phyloP scores from a whole-genome alignment of 2,797 vertebrate species.

The Euphonia xanthogaster region DNA sequence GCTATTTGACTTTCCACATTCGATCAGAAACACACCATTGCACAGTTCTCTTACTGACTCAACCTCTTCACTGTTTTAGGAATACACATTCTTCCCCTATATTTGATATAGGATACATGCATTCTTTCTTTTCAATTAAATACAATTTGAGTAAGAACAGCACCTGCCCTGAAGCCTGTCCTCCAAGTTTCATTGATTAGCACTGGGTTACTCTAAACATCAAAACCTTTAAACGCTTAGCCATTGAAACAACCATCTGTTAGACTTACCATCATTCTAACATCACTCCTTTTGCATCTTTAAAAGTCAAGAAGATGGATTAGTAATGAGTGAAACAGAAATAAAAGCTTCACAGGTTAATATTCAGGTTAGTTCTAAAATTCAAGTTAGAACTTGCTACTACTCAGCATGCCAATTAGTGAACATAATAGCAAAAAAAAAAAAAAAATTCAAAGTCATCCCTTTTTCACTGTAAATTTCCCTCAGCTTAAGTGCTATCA shows the following conservation, averaged over 20 bases:
- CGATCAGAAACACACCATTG: background rate
- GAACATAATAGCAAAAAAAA: background rate
- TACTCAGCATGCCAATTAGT: constrained; percentile 39
- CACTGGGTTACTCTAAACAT: background rate
- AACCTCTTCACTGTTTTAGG: background rate
- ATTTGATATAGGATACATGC: background rate
- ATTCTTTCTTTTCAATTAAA: background rate
- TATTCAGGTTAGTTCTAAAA: constrained; percentile 32
- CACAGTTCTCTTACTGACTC: background rate
- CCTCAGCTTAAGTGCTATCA: background rate
- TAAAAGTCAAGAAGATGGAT: constrained; percentile 71
- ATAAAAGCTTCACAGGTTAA: constrained; percentile 47
- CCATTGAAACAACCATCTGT: background rate
- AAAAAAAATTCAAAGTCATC: background rate
- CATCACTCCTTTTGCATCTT: constrained; percentile 84
- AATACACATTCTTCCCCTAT: background rate
- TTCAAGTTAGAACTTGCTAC: background rate
- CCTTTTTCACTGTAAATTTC: background rate
- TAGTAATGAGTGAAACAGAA: constrained; percentile 72
- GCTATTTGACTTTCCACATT: background rate
- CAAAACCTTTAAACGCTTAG: background rate
- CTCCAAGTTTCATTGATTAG: background rate
- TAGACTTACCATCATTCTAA: constrained; percentile 79
- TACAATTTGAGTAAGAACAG: background rate
- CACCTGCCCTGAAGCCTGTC: background rate